Base-by-base conservation (phyloP, 2,797 vertebrate species). In the Malurus leucopterus region DNA sequence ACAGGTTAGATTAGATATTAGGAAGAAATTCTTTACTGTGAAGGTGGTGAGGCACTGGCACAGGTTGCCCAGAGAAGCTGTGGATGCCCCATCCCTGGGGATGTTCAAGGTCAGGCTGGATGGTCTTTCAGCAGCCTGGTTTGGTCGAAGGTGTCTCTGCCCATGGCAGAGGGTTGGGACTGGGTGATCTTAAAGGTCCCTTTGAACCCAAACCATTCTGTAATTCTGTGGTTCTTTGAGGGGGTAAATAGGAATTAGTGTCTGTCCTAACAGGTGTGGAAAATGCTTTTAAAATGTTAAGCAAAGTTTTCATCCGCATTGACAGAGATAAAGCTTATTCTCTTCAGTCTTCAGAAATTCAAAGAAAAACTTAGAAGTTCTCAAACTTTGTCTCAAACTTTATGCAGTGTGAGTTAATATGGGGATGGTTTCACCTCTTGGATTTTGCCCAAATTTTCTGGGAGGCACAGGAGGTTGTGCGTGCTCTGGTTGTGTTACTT, bases 361-460 rank as follows among this genome's bases (percentile, higher is more conserved):
- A 67, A 69, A 88, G 13, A 11, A 32, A 89, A 75, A 6, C 2
- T 1, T 6, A 9, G 8, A 47, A 17, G 5, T 51, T 76, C 71
- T 65, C 81, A 47, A 59, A 69, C 63, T 11, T 32, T 3, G 6
- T 15, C 41, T 67, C 22, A 22, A 11, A 17, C 38, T 46, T 62
- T 27, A 19, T 30, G 13, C 58, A 19, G 23, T 41, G 40, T 0
- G 4, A 71, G 30, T 64, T 65, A 46, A 21, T 34, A 22, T 3
- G 5, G 50, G 23, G 38, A 8, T 0, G 2, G 22, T 36, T 88
- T 79, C 0, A 0, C 10, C 53, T 49, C 36, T 20, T 20, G 41
- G 15, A 26, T 55, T 88, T 46, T 51, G 5, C n/a, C 47, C 20
- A 11, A n/a, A 11, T 36, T 68, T 51, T 68, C 26, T 69, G 67